These are phyloP conservation scores for Micrasema minimum DNA, from an alignment of 1,140 invertebrate genomes.

Conservation along the genomic window DNA sequence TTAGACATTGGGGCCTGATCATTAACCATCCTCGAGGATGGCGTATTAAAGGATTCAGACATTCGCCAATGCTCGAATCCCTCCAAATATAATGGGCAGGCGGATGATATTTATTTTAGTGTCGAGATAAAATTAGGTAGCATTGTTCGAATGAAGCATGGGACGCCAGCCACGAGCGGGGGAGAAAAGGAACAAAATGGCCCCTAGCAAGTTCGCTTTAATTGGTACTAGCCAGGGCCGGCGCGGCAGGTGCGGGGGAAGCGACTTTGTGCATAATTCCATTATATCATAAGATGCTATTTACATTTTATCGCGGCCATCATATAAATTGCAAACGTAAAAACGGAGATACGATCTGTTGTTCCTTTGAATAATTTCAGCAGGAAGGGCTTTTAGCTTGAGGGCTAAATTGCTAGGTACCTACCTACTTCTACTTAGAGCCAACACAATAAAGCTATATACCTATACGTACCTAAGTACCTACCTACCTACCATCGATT, in stretches of 20 bases:
- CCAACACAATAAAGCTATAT: neutral
- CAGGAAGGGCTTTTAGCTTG: conserved; percentile 8
- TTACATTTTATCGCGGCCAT: conserved; percentile 30
- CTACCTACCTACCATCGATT: no score
- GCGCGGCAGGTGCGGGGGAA: conserved; percentile 40
- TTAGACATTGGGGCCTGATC: no score
- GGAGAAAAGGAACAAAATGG: conserved; percentile 41
- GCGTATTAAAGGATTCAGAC: neutral
- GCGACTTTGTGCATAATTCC: conserved; percentile 27
- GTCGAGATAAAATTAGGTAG: conserved; percentile 43
- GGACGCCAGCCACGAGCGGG: conserved; percentile 9
- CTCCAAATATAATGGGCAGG: conserved; percentile 37
- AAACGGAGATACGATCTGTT: conserved; percentile 10
- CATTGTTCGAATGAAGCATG: conserved; percentile 38
- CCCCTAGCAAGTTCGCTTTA: conserved; percentile 43
- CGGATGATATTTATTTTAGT: conserved; percentile 40
- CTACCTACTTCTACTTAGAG: neutral
- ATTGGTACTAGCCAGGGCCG: conserved; percentile 40
- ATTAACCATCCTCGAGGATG: neutral
- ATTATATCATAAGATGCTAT: conserved; percentile 33
- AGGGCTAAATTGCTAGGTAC: neutral
- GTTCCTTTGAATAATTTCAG: conserved; percentile 20
- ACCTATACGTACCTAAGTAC: neutral
- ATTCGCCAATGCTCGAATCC: conserved; percentile 3
- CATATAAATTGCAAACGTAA: conserved; percentile 33